A percentile compares a stretch with the other conserved stretches of the same genome.
These are phyloP conservation scores for Pithecia hirsuta DNA, from an alignment of 2,797 vertebrate genomes.

Conservation along the genomic window DNA sequence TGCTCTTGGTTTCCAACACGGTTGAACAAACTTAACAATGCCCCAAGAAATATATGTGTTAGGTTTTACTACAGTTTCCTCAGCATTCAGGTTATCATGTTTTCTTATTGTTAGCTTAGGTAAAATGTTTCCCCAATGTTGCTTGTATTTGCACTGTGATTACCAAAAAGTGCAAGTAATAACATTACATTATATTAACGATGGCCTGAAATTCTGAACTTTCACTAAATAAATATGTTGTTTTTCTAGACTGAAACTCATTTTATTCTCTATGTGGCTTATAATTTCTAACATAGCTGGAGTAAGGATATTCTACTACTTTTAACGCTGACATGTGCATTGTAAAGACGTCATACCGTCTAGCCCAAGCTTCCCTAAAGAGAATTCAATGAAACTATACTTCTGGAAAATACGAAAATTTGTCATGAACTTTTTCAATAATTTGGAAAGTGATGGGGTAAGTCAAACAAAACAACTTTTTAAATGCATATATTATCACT, in stretches of 20 bases:
- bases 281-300: not conserved
- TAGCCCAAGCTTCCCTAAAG: not conserved
- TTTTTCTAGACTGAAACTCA: not conserved
- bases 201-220: not conserved
- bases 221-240: not conserved
- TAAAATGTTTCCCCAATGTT: not conserved
- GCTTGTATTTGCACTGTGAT: not conserved
- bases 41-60: not conserved
- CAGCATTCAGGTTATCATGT: not conserved
- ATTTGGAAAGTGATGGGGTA: not conserved
- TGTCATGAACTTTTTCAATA: not conserved
- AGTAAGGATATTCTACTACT: not conserved
- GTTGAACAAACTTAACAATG: not conserved
- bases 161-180: not conserved
- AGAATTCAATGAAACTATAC: not conserved
- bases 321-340: not conserved
- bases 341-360: not conserved
- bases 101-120: not conserved
- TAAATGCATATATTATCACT: not conserved
- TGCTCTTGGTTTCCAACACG: not conserved
- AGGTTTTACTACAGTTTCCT: not conserved
- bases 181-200: not conserved
- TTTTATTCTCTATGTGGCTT: not conserved
- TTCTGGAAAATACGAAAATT: not conserved
- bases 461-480: not conserved